These are phyloP conservation scores for Plebejus anna DNA, from an alignment of 2,888 invertebrate species.

Conservation along the genomic window DNA sequence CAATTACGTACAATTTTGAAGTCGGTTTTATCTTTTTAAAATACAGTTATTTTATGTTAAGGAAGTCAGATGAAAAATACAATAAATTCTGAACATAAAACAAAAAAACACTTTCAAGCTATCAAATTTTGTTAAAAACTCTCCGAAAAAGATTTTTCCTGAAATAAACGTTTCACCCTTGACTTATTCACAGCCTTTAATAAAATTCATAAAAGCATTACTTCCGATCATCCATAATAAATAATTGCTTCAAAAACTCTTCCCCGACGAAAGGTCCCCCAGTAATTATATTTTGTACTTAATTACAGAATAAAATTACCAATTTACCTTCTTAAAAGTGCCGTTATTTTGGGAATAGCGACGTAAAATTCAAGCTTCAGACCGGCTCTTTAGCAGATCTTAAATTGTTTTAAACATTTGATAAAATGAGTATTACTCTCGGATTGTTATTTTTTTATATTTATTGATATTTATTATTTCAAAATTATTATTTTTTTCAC, in stretches of 20 bases:
- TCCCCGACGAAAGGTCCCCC: conserved; percentile 18
- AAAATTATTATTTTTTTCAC: too few species aligned
- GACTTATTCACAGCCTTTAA: conserved; percentile 9
- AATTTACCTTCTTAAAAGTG: neutral
- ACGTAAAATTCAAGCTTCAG: neutral
- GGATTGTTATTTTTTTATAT: neutral
- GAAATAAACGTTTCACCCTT: neutral
- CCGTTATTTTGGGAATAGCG: conserved; percentile 4
- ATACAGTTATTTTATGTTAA: too few species aligned
- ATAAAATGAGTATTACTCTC: neutral
- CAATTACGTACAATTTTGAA: too few species aligned
- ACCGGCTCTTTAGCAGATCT: neutral
- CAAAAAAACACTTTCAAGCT: neutral
- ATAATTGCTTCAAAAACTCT: conserved; percentile 37
- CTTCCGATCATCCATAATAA: conserved; percentile 16
- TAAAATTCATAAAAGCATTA: conserved; percentile 1
- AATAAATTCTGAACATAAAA: neutral
- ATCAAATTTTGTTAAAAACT: neutral
- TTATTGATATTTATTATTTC: too few species aligned
- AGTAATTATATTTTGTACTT: conserved; percentile 12
- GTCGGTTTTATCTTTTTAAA: too few species aligned
- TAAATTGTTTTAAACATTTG: conserved; percentile 13
- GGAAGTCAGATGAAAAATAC: neutral
- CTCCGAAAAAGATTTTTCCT: neutral
- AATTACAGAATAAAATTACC: conserved; percentile 17